These are phyloP conservation scores for Bovichtus diacanthus DNA, from an alignment of 2,797 vertebrate species.

Conservation along the genomic window DNA sequence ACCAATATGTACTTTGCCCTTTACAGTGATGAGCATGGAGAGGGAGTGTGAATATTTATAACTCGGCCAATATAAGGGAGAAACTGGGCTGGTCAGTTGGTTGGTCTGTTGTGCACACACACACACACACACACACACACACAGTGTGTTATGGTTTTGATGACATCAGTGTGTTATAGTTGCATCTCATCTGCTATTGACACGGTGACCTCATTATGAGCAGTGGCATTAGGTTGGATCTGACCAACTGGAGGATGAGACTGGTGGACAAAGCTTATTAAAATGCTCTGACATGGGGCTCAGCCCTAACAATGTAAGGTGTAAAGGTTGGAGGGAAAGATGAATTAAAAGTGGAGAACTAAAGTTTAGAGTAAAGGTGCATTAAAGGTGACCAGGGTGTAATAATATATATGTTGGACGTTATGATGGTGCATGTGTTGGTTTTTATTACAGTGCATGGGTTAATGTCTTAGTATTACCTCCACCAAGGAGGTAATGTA, in stretches of 20 bases:
- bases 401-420: neutral
- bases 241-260: slow-evolving; percentile 35
- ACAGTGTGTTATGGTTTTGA: slow-evolving; percentile 21
- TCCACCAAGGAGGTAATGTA: too few relatives aligned
- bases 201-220: slow-evolving; percentile 27
- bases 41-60: slow-evolving; percentile 80
- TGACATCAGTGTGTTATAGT: slow-evolving; percentile 9
- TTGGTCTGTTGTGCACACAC: neutral
- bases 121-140: slow-evolving; percentile 2
- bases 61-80: slow-evolving; percentile 46
- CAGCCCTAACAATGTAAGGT: slow-evolving; percentile 29
- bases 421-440: neutral
- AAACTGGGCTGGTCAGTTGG: slow-evolving; percentile 62
- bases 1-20: slow-evolving; percentile 84
- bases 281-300: slow-evolving; percentile 33
- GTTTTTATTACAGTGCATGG: neutral
- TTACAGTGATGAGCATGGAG: slow-evolving; percentile 77
- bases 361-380: slow-evolving; percentile 9
- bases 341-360: slow-evolving; percentile 17
- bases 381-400: neutral
- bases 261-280: slow-evolving; percentile 46
- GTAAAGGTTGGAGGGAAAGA: slow-evolving; percentile 36
- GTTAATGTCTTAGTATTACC: neutral
- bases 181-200: slow-evolving; percentile 16
- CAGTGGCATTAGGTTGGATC: slow-evolving; percentile 14